A percentile compares a stretch with the other conserved stretches of the same genome.
Evolutionary conservation across 2,888 invertebrate genomes (phyloP).

Genomic region (Allacma fusca): DNA sequence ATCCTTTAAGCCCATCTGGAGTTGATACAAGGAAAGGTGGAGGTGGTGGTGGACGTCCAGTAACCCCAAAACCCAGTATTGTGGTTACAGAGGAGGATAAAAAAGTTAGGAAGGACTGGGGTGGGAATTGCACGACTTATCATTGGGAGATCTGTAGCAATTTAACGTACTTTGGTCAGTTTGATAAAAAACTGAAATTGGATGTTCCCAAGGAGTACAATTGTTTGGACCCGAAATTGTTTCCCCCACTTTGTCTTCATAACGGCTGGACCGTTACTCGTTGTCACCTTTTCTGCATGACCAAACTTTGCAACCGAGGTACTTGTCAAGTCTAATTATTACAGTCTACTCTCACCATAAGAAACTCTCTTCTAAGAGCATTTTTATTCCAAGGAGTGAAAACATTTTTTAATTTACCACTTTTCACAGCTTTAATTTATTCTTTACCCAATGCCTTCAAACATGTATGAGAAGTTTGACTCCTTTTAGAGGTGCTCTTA

Average conservation of each 20-base stretch:
- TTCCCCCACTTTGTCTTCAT: constrained; percentile 42
- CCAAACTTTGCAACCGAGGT: constrained; percentile 47
- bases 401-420: too few species aligned
- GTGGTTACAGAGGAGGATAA: constrained; percentile 42
- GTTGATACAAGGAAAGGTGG: constrained; percentile 50
- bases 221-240: constrained; percentile 18
- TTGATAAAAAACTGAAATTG: constrained; percentile 43
- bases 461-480: too few species aligned
- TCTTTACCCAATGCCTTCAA: too few species aligned
- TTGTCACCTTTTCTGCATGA: constrained; percentile 56
- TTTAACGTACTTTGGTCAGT: constrained; percentile 45
- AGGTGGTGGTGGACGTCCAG: constrained; percentile 34
- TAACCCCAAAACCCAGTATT: constrained; percentile 26
- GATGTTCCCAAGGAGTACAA: not conserved
- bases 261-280: constrained; percentile 53
- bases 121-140: constrained; percentile 48
- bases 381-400: too few species aligned
- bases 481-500: too few species aligned
- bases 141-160: constrained; percentile 50
- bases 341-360: too few species aligned
- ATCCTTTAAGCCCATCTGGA: constrained; percentile 43
- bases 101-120: constrained; percentile 47
- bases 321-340: too few species aligned
- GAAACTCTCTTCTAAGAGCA: too few species aligned
- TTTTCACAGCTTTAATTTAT: too few species aligned